These are phyloP conservation scores for Donacobius atricapilla DNA, from an alignment of 2,113 vertebrate species.

Conservation along the genomic window DNA sequence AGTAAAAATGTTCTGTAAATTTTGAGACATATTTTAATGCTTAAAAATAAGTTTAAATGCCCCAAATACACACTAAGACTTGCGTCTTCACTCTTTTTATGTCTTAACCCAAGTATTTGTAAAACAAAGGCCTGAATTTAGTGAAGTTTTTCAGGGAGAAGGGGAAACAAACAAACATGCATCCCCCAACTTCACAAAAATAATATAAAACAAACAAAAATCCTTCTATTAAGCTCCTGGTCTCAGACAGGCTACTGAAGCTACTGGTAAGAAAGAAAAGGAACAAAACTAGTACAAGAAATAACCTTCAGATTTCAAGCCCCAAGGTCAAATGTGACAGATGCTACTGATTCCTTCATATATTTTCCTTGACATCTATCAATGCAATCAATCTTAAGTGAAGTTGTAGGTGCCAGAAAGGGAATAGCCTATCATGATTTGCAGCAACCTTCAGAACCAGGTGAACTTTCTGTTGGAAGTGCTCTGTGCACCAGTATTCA, in stretches of 20 bases:
- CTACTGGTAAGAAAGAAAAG: not conserved
- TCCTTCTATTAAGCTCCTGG: not conserved
- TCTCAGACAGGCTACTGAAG: not conserved
- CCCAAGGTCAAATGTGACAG: constrained; percentile 68
- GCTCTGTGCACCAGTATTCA: not conserved
- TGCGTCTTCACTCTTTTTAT: not conserved
- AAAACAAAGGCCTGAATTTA: not conserved
- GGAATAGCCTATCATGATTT: constrained; percentile 66
- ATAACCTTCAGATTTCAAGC: constrained; percentile 55
- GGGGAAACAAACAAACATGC: not conserved
- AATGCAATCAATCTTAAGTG: constrained; percentile 58
- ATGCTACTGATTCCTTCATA: constrained; percentile 46
- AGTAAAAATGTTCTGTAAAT: not conserved
- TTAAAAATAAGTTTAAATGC: not conserved
- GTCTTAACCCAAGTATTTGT: not conserved
- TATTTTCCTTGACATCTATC: constrained; percentile 65
- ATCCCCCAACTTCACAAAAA: not conserved
- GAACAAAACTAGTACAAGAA: not conserved
- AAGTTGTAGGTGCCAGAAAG: constrained; percentile 63
- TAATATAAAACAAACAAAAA: not conserved
- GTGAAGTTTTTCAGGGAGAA: not conserved
- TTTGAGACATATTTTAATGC: not conserved
- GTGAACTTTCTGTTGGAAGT: constrained; percentile 13
- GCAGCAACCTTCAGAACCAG: constrained; percentile 65
- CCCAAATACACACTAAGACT: not conserved